Evolutionary conservation across 64 coral and sea anemone species (phyloP).

Genomic region (Pachyseris speciosa): DNA sequence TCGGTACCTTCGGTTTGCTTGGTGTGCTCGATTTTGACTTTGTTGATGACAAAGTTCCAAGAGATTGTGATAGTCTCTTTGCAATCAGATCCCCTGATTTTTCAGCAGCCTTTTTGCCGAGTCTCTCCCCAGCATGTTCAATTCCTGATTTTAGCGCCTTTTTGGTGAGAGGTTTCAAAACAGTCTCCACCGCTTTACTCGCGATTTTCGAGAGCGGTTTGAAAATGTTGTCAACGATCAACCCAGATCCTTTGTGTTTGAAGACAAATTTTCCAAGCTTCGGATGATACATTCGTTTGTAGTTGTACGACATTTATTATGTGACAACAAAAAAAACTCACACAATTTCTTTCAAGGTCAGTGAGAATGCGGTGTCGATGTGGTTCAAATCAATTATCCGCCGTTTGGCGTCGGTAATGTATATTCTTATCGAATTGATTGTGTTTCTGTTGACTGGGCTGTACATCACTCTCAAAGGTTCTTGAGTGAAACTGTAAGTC

Average conservation of each 20-base stretch:
- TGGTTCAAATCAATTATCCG: not conserved
- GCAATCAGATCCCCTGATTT: not conserved
- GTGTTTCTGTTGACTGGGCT: not conserved
- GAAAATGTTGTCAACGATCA: not conserved
- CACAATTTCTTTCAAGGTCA: not conserved
- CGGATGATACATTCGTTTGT: not conserved
- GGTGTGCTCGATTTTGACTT: too few species aligned
- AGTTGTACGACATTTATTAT: not conserved
- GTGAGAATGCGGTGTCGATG: not conserved
- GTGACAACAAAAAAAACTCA: not conserved
- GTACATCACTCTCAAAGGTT: not conserved
- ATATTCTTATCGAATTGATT: not conserved
- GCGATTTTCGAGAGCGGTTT: not conserved
- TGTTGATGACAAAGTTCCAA: too few species aligned
- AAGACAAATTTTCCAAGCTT: not conserved
- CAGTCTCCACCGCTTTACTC: not conserved
- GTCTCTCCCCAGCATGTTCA: not conserved
- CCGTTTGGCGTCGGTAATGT: not conserved
- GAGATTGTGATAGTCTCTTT: too few species aligned
- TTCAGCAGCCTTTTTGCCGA: not conserved
- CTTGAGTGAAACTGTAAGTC: too few species aligned
- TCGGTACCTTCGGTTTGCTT: not conserved
- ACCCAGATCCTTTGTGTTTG: not conserved
- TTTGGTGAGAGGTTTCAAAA: not conserved
- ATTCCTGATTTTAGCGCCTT: not conserved